Conservation (phyloP, 64 coral and sea anemone genomes). For the Cladopsammia gracilis region DNA sequence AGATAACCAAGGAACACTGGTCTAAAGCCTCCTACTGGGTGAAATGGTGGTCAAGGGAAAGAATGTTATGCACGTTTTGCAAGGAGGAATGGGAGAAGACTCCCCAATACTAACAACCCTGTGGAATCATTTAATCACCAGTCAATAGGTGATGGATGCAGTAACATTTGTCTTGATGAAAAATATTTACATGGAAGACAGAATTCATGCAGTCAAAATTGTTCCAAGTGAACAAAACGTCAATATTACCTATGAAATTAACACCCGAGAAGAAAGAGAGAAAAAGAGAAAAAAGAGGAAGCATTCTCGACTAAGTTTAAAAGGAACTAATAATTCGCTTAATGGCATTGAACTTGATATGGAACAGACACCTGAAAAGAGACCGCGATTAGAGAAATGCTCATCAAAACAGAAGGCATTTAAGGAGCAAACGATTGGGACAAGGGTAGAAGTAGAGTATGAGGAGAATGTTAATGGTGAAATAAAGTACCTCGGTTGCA, state of each 20-base stretch:
- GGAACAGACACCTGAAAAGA: conserved; percentile 65
- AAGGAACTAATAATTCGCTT: conserved; percentile 56
- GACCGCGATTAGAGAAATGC: conserved; percentile 49
- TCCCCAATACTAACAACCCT: conserved; percentile 20
- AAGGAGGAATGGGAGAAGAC: conserved; percentile 25
- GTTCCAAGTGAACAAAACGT: conserved; percentile 24
- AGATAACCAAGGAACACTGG: conserved; percentile 14
- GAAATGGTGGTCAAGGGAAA: conserved; percentile 46
- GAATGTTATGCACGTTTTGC: conserved; percentile 55
- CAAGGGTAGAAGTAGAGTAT: conserved; percentile 65
- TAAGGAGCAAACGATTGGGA: conserved; percentile 3
- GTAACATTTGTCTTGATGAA: conserved; percentile 55
- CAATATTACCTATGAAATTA: conserved; percentile 55
- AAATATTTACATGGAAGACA: conserved; percentile 66
- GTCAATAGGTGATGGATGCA: conserved; percentile 46
- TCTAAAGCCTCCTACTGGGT: conserved; percentile 25
- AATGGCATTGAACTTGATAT: conserved; percentile 39
- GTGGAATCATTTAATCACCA: conserved; percentile 49
- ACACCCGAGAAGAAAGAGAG: conserved; percentile 34
- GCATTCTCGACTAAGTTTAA: conserved; percentile 42
- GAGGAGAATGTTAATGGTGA: conserved; percentile 60
- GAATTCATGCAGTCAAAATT: conserved; percentile 55
- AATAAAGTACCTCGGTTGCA: conserved; percentile 48
- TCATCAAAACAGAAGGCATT: conserved; percentile 36
- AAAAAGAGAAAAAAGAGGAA: conserved; percentile 49